phyloP scores from a whole-genome alignment of 2,888 invertebrate species.

The Calameuta pallipes region DNA sequence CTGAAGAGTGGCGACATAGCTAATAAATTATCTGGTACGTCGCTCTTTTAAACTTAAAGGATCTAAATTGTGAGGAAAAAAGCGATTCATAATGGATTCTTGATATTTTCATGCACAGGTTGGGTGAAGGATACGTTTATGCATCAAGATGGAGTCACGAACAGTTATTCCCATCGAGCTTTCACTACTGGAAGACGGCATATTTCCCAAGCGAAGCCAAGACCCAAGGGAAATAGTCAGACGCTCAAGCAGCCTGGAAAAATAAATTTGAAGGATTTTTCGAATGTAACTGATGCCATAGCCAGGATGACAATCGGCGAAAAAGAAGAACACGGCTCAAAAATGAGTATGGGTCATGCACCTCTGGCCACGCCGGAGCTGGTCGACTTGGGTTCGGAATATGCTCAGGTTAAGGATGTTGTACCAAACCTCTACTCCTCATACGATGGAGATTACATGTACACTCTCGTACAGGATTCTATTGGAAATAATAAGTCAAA shows the following conservation, averaged over 20 bases:
- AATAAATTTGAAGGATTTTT: slow-evolving; percentile 89
- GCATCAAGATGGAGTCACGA: slow-evolving; percentile 68
- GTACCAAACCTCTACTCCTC: slow-evolving; percentile 69
- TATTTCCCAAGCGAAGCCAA: slow-evolving; percentile 71
- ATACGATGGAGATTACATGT: slow-evolving; percentile 74
- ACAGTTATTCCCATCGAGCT: slow-evolving; percentile 76
- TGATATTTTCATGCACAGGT: slow-evolving; percentile 51
- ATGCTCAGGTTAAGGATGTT: slow-evolving; percentile 77
- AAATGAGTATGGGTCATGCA: slow-evolving; percentile 71
- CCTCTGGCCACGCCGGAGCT: slow-evolving; percentile 82
- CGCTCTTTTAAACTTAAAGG: neutral
- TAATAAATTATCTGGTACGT: slow-evolving; percentile 59
- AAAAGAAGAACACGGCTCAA: slow-evolving; percentile 63
- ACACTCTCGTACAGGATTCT: slow-evolving; percentile 76
- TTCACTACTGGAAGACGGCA: slow-evolving; percentile 79
- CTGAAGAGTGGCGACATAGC: slow-evolving; percentile 57
- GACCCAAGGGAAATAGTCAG: slow-evolving; percentile 77
- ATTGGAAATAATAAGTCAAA: slow-evolving; percentile 72
- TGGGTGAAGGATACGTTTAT: slow-evolving; percentile 70
- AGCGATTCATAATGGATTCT: neutral
- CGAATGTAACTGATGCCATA: slow-evolving; percentile 88
- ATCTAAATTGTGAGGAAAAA: neutral
- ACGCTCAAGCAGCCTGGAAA: slow-evolving; percentile 89
- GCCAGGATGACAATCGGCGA: slow-evolving; percentile 73
- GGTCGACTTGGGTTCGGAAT: slow-evolving; percentile 80